Evolutionary conservation across 2,797 vertebrate genomes (phyloP).

Genomic region (Labeo calbasu): DNA sequence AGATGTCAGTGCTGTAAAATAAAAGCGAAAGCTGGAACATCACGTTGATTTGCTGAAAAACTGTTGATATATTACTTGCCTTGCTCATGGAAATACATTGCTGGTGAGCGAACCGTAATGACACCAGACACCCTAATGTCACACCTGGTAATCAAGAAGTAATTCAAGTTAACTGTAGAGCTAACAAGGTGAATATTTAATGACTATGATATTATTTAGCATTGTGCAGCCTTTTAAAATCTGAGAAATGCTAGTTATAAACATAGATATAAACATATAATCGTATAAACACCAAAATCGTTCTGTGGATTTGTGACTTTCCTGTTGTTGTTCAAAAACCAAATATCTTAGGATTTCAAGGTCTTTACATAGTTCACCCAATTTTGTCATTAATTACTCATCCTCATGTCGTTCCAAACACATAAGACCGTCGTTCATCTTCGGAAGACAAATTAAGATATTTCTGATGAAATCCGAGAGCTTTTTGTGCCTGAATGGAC

Average conservation of each 20-base stretch:
- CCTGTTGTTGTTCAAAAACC: too few relatives aligned
- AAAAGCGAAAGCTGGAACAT: background rate
- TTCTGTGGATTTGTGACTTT: too few relatives aligned
- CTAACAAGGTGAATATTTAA: background rate
- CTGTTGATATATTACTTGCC: background rate
- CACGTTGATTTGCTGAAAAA: background rate
- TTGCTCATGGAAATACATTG: background rate
- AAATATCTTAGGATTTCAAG: too few relatives aligned
- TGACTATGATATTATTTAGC: background rate
- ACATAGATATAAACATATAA: background rate
- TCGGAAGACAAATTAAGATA: too few relatives aligned
- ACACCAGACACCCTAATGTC: background rate
- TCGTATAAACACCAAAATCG: background rate
- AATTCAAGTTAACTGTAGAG: background rate
- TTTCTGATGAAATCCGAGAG: too few relatives aligned
- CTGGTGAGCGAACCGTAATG: background rate
- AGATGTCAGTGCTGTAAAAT: slow-evolving; percentile 54
- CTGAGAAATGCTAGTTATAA: background rate
- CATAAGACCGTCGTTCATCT: too few relatives aligned
- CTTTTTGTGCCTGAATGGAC: too few relatives aligned
- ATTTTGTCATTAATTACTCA: too few relatives aligned
- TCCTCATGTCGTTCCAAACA: too few relatives aligned
- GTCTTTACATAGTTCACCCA: too few relatives aligned
- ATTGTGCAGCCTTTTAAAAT: background rate
- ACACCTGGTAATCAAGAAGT: background rate